Percentiles rank a stretch among this genome's conserved stretches.
Evolutionary conservation across 2,113 vertebrate genomes (phyloP).

Genomic region (Indicator indicator): DNA sequence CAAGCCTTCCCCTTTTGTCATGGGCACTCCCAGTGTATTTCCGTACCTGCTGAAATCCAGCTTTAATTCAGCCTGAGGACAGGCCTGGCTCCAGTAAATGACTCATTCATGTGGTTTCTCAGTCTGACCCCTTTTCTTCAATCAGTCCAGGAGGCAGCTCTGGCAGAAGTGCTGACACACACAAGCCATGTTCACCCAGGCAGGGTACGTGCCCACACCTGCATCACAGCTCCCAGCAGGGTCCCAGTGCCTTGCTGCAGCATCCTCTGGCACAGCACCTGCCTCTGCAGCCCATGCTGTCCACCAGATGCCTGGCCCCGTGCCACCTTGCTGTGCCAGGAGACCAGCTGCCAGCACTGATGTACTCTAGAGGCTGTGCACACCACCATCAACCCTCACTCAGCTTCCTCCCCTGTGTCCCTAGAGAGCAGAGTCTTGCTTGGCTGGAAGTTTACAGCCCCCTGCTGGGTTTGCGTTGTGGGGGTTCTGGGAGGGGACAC

Average conservation of each 20-base stretch:
- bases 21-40: not conserved
- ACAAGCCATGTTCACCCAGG: not conserved
- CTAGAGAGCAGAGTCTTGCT: not conserved
- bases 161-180: not conserved
- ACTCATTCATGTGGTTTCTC: not conserved
- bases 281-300: not conserved
- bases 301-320: not conserved
- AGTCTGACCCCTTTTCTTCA: not conserved
- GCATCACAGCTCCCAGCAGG: not conserved
- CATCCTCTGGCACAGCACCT: not conserved
- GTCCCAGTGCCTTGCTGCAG: not conserved
- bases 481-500: not conserved
- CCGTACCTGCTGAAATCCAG: not conserved
- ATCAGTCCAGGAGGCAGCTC: not conserved
- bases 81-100: not conserved
- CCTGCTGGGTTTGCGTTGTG: not conserved
- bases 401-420: not conserved
- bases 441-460: not conserved
- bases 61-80: not conserved
- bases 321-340: not conserved
- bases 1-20: not conserved
- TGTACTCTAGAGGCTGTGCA: not conserved
- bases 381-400: fast-evolving
- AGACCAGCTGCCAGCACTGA: not conserved
- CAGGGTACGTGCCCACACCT: fast-evolving